A percentile compares a stretch with the other conserved stretches of the same genome.
phyloP scores from a whole-genome alignment of 2,888 invertebrate species.

The Campoplex capitator region DNA sequence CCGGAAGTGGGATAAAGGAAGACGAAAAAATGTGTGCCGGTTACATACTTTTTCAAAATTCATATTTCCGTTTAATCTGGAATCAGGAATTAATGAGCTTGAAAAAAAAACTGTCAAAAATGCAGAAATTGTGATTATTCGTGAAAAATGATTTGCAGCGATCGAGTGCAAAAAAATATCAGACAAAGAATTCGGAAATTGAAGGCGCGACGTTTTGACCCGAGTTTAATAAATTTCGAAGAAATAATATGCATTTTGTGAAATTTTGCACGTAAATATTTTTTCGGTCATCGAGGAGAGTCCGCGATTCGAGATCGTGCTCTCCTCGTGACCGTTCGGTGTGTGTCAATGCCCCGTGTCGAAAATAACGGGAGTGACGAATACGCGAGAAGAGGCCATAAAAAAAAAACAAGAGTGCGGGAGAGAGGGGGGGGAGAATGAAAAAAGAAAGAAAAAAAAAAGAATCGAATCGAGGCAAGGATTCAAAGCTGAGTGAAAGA shows the following conservation, averaged over 20 bases:
- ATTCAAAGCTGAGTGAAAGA: conserved; percentile 9
- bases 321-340: conserved; percentile 22
- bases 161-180: no score
- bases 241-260: not conserved
- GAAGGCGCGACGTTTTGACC: no score
- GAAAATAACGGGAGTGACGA: conserved; percentile 68
- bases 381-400: conserved; percentile 54
- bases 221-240: not conserved
- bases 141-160: no score
- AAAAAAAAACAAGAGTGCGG: conserved; percentile 4
- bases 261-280: not conserved
- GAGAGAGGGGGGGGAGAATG: not conserved
- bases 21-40: not conserved
- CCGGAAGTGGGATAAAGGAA: not conserved
- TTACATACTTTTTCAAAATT: not conserved
- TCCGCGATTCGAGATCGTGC: conserved; percentile 12
- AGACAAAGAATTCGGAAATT: no score
- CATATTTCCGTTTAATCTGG: not conserved
- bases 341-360: conserved; percentile 67
- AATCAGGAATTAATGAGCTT: no score
- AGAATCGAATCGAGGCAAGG: conserved; percentile 22
- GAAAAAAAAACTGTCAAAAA: no score
- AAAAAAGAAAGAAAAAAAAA: conserved; percentile 2
- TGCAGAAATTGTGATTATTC: no score
- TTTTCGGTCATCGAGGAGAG: not conserved